A percentile compares a stretch with the other conserved stretches of the same genome.
Evolutionary conservation across 2,888 invertebrate species (phyloP).

Genomic region (Rotaria sp.): DNA sequence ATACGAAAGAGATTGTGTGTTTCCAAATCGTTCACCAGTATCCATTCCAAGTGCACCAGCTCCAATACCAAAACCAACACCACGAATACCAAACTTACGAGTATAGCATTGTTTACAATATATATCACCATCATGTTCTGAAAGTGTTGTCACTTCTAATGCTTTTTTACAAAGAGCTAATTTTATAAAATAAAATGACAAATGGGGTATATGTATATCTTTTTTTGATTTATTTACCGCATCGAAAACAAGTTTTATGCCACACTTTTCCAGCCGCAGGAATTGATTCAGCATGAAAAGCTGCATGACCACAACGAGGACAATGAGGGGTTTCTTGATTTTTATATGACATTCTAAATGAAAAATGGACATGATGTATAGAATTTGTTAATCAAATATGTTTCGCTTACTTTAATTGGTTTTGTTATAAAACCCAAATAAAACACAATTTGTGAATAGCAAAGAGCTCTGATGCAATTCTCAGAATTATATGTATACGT

Average conservation of each 20-base stretch:
- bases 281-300: constrained; percentile 17
- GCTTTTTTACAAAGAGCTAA: constrained; percentile 38
- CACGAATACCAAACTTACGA: constrained; percentile 37
- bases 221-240: background rate
- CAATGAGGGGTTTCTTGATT: background rate
- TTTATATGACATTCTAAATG: background rate
- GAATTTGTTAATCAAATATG: background rate
- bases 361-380: too few relatives aligned
- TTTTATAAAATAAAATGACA: too few relatives aligned
- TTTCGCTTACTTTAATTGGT: background rate
- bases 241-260: constrained; percentile 22
- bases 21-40: constrained; percentile 36
- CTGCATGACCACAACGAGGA: background rate
- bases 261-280: background rate
- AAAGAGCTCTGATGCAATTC: too few relatives aligned
- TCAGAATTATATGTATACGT: too few relatives aligned
- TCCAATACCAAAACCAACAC: constrained; percentile 38
- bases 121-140: constrained; percentile 83
- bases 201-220: background rate
- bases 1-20: constrained; percentile 26
- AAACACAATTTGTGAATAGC: too few relatives aligned
- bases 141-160: constrained; percentile 49
- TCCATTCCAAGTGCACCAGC: constrained; percentile 39
- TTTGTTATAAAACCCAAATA: background rate
- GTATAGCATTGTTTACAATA: constrained; percentile 84